Evolutionary conservation across 2,888 invertebrate genomes (phyloP).

Genomic region (Parnassius apollo): DNA sequence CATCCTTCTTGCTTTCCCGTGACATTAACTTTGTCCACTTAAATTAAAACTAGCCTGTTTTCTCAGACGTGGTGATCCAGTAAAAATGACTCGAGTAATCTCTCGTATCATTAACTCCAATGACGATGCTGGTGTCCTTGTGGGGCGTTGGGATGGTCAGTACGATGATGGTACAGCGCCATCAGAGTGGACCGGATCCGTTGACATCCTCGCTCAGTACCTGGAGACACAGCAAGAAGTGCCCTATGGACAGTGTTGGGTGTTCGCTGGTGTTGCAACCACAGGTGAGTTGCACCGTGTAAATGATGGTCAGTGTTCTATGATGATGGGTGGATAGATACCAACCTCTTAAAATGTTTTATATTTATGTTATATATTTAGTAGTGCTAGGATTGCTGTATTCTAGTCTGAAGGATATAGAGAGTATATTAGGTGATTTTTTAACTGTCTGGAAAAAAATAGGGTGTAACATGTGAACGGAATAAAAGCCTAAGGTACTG

Average conservation of each 20-base stretch:
- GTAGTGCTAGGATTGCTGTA: no score
- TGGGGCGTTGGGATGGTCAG: slow-evolving; percentile 87
- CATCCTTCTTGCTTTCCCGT: no score
- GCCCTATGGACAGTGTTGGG: slow-evolving; percentile 93
- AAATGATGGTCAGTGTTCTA: no score
- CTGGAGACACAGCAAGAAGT: slow-evolving; percentile 84
- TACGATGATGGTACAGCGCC: slow-evolving; percentile 89
- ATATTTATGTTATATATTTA: no score
- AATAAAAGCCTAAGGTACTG: no score
- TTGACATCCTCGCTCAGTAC: slow-evolving; percentile 88
- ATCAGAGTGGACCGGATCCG: slow-evolving; percentile 90
- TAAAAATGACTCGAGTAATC: slow-evolving; percentile 85
- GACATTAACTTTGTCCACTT: no score
- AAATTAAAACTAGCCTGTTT: slow-evolving; percentile 22
- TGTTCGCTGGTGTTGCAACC: slow-evolving; percentile 91
- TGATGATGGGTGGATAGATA: no score
- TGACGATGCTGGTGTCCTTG: slow-evolving; percentile 86
- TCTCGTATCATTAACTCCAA: slow-evolving; percentile 88
- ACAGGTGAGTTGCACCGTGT: slow-evolving; percentile 76
- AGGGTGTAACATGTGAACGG: no score
- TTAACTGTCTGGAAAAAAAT: no score
- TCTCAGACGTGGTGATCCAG: slow-evolving; percentile 85
- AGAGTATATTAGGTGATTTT: no score
- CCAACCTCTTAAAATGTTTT: no score
- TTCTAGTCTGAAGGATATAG: no score